Evolutionary conservation across 2,888 invertebrate genomes (phyloP).

Genomic region (Ochropleura plecta): DNA sequence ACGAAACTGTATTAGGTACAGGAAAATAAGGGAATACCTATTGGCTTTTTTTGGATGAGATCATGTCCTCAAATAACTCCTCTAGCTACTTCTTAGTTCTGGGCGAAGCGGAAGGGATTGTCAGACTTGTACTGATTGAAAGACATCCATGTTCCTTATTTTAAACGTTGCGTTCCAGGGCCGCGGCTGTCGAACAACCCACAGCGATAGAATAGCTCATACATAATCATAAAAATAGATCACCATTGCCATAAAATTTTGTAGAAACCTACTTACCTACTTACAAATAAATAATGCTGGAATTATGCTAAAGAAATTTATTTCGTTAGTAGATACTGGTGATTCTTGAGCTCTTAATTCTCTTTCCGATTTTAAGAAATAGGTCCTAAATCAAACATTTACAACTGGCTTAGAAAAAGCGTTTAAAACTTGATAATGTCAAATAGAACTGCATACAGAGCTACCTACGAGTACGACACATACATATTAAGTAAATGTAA

Average conservation of each 20-base stretch:
- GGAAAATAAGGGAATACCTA: not conserved
- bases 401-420: slow-evolving; percentile 14
- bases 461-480: slow-evolving; percentile 32
- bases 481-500: slow-evolving; percentile 59
- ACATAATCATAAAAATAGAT: not conserved
- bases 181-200: no score
- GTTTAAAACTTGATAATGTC: slow-evolving; percentile 37
- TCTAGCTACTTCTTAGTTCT: no score
- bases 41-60: no score
- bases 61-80: no score
- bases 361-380: slow-evolving; percentile 19
- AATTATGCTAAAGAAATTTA: not conserved
- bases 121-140: no score
- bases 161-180: no score
- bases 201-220: not conserved
- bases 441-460: slow-evolving; percentile 26
- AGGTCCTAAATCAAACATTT: not conserved
- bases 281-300: not conserved
- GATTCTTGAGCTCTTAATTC: not conserved
- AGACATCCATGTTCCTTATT: no score
- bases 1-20: not conserved
- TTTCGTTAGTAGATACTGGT: not conserved
- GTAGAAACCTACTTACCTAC: not conserved
- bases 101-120: no score
- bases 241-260: not conserved